Conservation (phyloP, 1,140 invertebrate genomes). For the Cyclargus thomasi region DNA sequence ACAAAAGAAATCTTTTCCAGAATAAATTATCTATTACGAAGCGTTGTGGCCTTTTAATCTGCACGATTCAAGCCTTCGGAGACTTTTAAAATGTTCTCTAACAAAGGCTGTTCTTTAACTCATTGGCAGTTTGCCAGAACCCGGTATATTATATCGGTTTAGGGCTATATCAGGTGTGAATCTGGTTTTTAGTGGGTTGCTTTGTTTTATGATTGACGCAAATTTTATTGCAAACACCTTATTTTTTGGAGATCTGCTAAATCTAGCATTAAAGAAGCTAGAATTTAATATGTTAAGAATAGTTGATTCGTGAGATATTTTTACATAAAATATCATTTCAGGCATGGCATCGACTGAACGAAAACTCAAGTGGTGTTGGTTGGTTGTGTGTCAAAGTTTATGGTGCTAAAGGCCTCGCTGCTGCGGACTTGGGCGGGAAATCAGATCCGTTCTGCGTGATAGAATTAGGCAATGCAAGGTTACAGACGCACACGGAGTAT, state of each 20-base stretch:
- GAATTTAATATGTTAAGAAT: no score
- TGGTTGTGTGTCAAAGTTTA: constrained; percentile 93
- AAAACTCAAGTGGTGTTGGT: constrained; percentile 89
- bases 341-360: constrained; percentile 81
- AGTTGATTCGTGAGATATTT: no score
- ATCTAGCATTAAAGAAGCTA: no score
- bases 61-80: neutral
- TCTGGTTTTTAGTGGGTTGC: neutral
- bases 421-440: constrained; percentile 94
- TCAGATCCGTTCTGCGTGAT: constrained; percentile 98
- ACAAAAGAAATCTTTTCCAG: neutral
- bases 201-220: neutral
- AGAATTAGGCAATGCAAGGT: constrained; percentile 93
- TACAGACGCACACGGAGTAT: constrained; percentile 99
- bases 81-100: constrained; percentile 2
- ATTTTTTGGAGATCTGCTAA: no score
- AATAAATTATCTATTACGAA: neutral
- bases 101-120: neutral
- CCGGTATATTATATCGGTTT: neutral
- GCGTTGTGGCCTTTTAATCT: neutral
- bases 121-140: constrained; percentile 4
- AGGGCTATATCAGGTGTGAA: constrained; percentile 3
- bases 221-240: neutral
- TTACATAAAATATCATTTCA: constrained; percentile 46
- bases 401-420: constrained; percentile 90